These are phyloP conservation scores for Phocides pigmalion DNA, from an alignment of 1,140 invertebrate species.

Conservation along the genomic window DNA sequence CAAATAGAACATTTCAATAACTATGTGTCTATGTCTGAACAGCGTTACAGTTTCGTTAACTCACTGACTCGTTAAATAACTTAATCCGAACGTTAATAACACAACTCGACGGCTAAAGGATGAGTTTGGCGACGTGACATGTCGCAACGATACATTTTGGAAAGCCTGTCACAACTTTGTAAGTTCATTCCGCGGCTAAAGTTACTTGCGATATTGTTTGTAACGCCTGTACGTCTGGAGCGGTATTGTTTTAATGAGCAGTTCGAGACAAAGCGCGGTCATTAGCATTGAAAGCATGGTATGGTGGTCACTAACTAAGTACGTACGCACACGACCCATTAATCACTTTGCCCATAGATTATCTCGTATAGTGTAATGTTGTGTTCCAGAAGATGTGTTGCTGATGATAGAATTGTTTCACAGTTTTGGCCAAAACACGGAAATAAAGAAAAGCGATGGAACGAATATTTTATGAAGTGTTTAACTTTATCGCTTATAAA, in stretches of 20 bases:
- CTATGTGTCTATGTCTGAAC: no score
- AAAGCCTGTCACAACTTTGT: constrained; percentile 1
- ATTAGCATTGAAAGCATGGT: background rate
- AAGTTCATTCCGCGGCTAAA: background rate
- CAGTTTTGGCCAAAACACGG: no score
- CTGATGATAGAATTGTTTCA: no score
- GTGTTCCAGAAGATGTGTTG: background rate
- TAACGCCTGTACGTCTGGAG: background rate
- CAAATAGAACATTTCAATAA: background rate
- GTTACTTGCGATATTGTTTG: background rate
- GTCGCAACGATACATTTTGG: background rate
- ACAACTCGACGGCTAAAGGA: background rate
- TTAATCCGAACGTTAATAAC: constrained; percentile 9
- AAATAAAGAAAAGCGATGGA: no score
- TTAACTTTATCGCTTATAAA: no score
- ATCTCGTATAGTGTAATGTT: background rate
- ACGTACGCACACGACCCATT: background rate
- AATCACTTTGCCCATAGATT: background rate
- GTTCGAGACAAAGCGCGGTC: background rate
- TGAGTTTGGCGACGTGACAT: background rate
- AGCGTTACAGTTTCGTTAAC: constrained; percentile 6
- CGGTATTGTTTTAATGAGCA: background rate
- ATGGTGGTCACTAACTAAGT: background rate
- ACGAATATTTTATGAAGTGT: no score
- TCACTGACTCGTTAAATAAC: constrained; percentile 28